Percentiles rank a stretch among this genome's conserved stretches.
Evolutionary conservation across 2,113 vertebrate genomes (phyloP).

Genomic region (Burhinus oedicnemus): DNA sequence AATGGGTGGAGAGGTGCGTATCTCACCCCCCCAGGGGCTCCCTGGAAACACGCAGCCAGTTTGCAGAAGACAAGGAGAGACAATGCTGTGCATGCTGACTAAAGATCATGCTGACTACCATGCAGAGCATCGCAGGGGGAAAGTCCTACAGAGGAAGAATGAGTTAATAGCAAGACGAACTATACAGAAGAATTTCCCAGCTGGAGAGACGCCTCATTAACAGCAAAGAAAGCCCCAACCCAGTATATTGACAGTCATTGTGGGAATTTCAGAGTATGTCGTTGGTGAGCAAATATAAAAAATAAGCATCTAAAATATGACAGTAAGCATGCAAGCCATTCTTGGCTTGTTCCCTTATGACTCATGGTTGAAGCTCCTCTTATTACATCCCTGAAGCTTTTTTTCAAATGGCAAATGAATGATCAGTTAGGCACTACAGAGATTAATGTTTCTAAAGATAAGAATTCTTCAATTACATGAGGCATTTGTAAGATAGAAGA

Average conservation of each 20-base stretch:
- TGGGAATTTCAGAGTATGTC: background rate
- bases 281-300: background rate
- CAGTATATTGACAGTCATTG: background rate
- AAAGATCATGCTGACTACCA: no score
- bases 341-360: background rate
- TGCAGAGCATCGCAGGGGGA: rapidly evolving
- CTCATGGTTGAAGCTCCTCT: background rate
- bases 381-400: background rate
- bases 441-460: background rate
- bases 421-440: background rate
- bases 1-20: rapidly evolving
- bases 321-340: background rate
- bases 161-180: background rate
- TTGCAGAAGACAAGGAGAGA: background rate
- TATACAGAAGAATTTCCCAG: background rate
- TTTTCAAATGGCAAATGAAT: background rate
- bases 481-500: background rate
- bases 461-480: background rate
- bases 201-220: background rate
- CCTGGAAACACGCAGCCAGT: background rate
- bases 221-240: background rate
- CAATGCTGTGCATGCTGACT: background rate
- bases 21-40: no score
- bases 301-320: background rate
- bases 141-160: background rate